These are phyloP conservation scores for Chaetura pelagica DNA, from an alignment of 2,113 vertebrate species.

Conservation along the genomic window DNA sequence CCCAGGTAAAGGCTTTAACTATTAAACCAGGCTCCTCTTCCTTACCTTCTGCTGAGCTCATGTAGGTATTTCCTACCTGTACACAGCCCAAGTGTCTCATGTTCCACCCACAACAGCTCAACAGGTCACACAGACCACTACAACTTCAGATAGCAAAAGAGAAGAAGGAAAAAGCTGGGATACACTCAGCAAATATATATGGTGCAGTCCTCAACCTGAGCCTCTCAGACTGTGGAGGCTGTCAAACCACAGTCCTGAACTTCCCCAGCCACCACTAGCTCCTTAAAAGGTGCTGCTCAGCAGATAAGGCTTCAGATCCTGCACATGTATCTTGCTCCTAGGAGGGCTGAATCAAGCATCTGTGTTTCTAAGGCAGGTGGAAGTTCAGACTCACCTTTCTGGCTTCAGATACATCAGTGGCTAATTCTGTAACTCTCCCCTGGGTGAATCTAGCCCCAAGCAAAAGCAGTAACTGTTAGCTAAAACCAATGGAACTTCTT, in stretches of 20 bases:
- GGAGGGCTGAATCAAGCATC: neutral
- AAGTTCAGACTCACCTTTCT: neutral
- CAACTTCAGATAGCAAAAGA: fast-evolving
- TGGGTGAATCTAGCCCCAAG: neutral
- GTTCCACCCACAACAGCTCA: neutral
- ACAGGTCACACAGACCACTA: fast-evolving
- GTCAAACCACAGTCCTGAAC: fast-evolving
- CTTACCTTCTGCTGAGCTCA: neutral
- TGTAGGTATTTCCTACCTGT: fast-evolving
- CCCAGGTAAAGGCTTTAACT: neutral
- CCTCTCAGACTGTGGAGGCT: fast-evolving
- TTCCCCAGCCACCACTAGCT: neutral
- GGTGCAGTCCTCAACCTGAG: neutral
- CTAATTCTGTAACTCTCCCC: neutral
- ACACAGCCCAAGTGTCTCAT: fast-evolving
- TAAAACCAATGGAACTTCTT: neutral
- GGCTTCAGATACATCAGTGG: neutral
- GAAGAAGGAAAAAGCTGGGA: neutral
- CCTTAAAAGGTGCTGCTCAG: neutral
- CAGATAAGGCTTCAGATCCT: neutral
- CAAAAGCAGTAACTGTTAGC: neutral
- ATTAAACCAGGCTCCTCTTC: neutral
- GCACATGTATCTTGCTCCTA: neutral
- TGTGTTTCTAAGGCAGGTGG: neutral
- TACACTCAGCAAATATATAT: neutral